Conservation (phyloP, 1,140 invertebrate species). For the Oscheius sp. region DNA sequence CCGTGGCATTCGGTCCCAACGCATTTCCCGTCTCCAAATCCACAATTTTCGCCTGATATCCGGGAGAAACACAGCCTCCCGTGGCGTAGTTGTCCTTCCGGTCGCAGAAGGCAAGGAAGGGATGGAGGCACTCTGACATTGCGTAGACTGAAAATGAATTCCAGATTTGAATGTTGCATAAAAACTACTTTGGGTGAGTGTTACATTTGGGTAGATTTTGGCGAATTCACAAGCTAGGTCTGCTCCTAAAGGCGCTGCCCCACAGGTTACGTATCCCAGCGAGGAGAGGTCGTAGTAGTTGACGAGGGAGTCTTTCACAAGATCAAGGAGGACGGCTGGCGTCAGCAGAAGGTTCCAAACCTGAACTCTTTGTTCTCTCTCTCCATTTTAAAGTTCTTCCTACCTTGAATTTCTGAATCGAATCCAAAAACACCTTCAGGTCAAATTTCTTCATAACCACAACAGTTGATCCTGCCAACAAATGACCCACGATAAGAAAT, state of each 20-base stretch:
- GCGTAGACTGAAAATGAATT: constrained; percentile 59
- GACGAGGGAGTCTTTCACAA: constrained; percentile 69
- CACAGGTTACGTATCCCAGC: constrained; percentile 67
- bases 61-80: constrained; percentile 68
- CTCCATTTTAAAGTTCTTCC: neutral
- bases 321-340: constrained; percentile 71
- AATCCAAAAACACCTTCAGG: constrained; percentile 16
- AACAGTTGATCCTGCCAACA: constrained; percentile 20
- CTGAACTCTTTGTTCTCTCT: neutral
- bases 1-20: constrained; percentile 44
- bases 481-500: neutral
- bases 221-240: constrained; percentile 36
- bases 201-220: constrained; percentile 26
- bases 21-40: constrained; percentile 50
- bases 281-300: constrained; percentile 66
- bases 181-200: constrained; percentile 3
- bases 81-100: constrained; percentile 65
- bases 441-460: constrained; percentile 28
- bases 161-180: neutral
- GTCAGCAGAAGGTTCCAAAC: constrained; percentile 63
- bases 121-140: constrained; percentile 63
- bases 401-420: constrained; percentile 35
- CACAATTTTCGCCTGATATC: constrained; percentile 69
- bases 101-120: constrained; percentile 45
- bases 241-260: constrained; percentile 72